Conservation (phyloP, 2,888 invertebrate species). For the Eupithecia tripunctaria region DNA sequence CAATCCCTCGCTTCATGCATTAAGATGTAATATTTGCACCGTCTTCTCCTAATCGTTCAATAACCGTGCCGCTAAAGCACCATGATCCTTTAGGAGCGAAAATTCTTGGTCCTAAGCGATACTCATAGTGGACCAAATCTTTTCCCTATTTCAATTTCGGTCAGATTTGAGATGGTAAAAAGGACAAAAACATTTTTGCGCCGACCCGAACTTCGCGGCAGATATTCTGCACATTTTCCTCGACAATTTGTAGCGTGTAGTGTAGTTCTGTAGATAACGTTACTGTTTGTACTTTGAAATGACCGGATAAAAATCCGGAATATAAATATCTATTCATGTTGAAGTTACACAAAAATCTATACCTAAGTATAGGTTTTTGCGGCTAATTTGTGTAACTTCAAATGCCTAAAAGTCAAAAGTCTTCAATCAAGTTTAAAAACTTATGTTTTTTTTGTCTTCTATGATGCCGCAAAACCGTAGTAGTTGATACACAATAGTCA, state of each 20-base stretch:
- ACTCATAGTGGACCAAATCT: constrained; percentile 10
- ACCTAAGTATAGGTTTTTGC: not conserved
- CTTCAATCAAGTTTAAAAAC: not conserved
- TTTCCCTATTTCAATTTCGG: constrained; percentile 17
- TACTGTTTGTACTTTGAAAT: not conserved
- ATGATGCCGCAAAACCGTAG: not conserved
- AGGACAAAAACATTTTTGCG: constrained; percentile 19
- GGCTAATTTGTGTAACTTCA: not conserved
- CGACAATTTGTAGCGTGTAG: constrained; percentile 21
- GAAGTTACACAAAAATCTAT: too few species aligned
- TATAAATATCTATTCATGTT: too few species aligned
- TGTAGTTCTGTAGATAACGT: not conserved
- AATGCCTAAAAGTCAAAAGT: not conserved
- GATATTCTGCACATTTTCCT: constrained; percentile 23
- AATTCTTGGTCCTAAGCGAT: constrained; percentile 8
- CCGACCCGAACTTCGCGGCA: not conserved
- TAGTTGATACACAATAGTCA: not conserved
- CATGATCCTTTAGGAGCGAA: constrained; percentile 2
- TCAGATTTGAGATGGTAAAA: constrained; percentile 19
- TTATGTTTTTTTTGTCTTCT: not conserved
- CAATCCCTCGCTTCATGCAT: not conserved
- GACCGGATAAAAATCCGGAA: not conserved
- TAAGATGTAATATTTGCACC: not conserved
- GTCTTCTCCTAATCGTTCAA: not conserved
- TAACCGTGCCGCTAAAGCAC: not conserved